A percentile compares a stretch with the other conserved stretches of the same genome.
phyloP scores from a whole-genome alignment of 2,888 invertebrate species.

The Galerucella nymphaeae region DNA sequence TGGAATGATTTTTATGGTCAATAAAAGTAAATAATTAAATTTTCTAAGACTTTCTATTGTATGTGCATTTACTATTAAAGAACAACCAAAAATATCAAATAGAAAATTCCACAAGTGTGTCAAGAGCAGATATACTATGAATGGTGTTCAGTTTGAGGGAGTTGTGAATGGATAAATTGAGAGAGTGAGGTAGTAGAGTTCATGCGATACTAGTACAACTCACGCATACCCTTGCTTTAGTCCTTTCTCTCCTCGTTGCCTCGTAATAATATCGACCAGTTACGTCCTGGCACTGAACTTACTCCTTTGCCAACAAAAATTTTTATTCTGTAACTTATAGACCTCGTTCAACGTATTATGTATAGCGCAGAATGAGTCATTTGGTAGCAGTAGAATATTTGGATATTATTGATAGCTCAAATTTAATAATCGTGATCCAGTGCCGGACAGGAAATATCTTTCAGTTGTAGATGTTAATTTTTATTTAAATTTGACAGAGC shows the following conservation, averaged over 20 bases:
- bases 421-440: too few relatives aligned
- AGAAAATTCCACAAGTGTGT: conserved; percentile 18
- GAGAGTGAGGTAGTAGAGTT: conserved; percentile 42
- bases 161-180: conserved; percentile 16
- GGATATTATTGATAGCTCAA: too few relatives aligned
- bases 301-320: not conserved
- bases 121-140: conserved; percentile 38
- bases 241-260: not conserved
- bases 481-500: too few relatives aligned
- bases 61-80: too few relatives aligned
- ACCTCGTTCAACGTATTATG: not conserved
- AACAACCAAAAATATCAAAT: not conserved
- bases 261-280: conserved; percentile 47
- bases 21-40: too few relatives aligned
- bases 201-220: conserved; percentile 38
- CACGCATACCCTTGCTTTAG: conserved; percentile 49
- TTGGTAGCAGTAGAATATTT: not conserved
- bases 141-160: conserved; percentile 40
- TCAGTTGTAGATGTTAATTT: too few relatives aligned
- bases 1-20: too few relatives aligned
- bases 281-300: not conserved
- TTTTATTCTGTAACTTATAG: not conserved
- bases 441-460: too few relatives aligned
- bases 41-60: too few relatives aligned
- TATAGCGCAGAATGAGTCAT: not conserved